Conservation (phyloP, 2,888 invertebrate genomes). For the Trachelus iudaicus region DNA sequence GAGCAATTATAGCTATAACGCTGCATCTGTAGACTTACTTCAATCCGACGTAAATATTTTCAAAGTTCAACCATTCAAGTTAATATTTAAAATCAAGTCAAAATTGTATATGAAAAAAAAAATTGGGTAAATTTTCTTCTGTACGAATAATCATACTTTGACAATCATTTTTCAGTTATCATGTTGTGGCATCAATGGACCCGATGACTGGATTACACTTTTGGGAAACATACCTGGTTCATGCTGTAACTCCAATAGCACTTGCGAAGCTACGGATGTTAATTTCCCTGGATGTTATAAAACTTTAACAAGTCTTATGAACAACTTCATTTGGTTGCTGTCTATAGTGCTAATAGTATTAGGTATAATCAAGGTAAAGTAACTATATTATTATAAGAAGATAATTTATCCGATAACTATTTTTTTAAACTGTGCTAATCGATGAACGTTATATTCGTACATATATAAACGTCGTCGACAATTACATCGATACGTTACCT, state of each 20-base stretch:
- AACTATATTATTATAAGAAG: background rate
- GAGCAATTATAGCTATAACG: conserved; percentile 9
- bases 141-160: too few relatives aligned
- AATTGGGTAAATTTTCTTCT: too few relatives aligned
- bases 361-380: background rate
- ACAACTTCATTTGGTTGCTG: background rate
- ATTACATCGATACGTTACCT: background rate
- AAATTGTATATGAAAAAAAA: too few relatives aligned
- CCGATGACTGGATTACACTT: background rate
- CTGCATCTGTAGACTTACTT: background rate
- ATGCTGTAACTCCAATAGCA: background rate
- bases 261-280: background rate
- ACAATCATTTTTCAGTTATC: background rate
- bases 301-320: background rate
- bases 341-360: background rate
- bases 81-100: background rate
- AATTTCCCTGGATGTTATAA: background rate
- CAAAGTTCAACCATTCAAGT: background rate
- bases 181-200: background rate
- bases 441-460: background rate
- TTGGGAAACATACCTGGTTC: background rate
- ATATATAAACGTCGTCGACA: background rate
- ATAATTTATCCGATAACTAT: background rate
- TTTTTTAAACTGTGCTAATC: background rate
- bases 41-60: background rate